Percentiles rank a stretch among this genome's conserved stretches.
Evolutionary conservation across 1,140 invertebrate species (phyloP).

Genomic region (Acromyrmex echinatior): DNA sequence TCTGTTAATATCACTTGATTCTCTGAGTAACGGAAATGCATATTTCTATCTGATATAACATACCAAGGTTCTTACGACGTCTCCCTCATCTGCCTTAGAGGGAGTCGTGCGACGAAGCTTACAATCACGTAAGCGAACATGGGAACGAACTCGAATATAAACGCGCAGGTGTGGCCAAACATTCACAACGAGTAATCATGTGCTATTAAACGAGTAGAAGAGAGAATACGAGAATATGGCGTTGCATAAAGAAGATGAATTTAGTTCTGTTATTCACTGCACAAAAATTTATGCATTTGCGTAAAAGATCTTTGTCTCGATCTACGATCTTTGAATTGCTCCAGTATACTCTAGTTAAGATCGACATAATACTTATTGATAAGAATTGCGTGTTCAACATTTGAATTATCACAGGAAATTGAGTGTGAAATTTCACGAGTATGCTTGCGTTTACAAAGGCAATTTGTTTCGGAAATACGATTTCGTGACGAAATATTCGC

Average conservation of each 20-base stretch:
- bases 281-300: constrained; percentile 52
- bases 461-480: not conserved
- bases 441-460: not conserved
- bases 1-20: constrained; percentile 20
- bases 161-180: constrained; percentile 72
- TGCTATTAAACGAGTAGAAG: constrained; percentile 71
- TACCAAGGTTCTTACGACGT: constrained; percentile 42
- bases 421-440: not conserved
- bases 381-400: not conserved
- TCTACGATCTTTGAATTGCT: not conserved
- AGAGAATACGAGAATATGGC: constrained; percentile 32
- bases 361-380: not conserved
- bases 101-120: constrained; percentile 51
- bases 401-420: not conserved
- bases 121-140: constrained; percentile 64
- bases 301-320: constrained; percentile 43
- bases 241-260: constrained; percentile 50
- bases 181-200: constrained; percentile 71
- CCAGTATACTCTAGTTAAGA: not conserved
- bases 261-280: constrained; percentile 25
- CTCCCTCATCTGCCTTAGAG: constrained; percentile 29
- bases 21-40: constrained; percentile 35
- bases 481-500: constrained; percentile 15
- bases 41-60: constrained; percentile 29
- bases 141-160: constrained; percentile 57